A percentile compares a stretch with the other conserved stretches of the same genome.
These are phyloP conservation scores for Lumbricus terrestris DNA, from an alignment of 2,888 invertebrate genomes.

Conservation along the genomic window DNA sequence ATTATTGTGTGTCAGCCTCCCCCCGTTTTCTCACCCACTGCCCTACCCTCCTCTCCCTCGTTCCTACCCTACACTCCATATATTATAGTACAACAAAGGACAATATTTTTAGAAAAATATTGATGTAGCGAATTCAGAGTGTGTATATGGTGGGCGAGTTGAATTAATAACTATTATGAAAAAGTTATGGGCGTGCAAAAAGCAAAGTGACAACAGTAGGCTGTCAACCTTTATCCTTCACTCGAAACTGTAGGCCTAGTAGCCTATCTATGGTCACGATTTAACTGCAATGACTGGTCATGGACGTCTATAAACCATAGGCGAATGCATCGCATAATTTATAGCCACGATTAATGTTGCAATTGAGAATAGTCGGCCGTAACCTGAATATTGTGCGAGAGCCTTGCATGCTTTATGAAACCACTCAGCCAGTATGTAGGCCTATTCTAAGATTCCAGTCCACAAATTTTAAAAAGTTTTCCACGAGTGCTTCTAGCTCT, in stretches of 20 bases:
- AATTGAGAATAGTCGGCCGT: no score
- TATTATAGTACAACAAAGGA: no score
- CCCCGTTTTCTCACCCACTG: no score
- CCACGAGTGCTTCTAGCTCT: background rate
- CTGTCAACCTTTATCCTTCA: background rate
- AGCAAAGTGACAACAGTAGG: background rate
- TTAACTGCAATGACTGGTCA: background rate
- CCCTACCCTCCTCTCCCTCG: no score
- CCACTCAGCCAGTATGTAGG: no score
- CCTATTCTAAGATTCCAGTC: background rate
- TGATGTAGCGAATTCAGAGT: background rate
- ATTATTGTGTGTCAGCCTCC: no score
- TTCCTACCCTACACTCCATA: no score
- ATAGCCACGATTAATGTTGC: no score
- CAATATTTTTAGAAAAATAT: background rate
- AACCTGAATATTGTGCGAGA: background rate
- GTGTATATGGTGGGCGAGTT: background rate
- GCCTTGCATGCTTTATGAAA: background rate
- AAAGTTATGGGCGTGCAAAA: background rate
- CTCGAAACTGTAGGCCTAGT: background rate
- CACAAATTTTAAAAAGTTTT: background rate
- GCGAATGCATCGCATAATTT: background rate
- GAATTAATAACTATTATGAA: background rate
- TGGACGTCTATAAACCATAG: background rate
- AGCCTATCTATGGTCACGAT: background rate